phyloP scores from a whole-genome alignment of 2,888 invertebrate species.

The Priapulus caudatus region DNA sequence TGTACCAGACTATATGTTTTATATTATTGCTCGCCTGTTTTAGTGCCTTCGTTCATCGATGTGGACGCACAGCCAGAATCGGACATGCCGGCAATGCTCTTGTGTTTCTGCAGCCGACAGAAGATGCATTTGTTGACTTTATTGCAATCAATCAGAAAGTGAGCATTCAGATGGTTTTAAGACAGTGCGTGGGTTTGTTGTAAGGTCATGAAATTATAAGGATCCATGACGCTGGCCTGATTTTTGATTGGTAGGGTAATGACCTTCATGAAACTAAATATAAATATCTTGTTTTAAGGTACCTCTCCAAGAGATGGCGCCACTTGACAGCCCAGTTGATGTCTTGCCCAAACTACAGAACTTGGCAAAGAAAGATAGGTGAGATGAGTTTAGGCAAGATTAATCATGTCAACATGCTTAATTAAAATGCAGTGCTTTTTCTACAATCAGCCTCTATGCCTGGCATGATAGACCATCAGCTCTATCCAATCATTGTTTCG shows the following conservation, averaged over 20 bases:
- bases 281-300: no score
- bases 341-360: constrained; percentile 47
- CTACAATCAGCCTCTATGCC: no score
- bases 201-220: no score
- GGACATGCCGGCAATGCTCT: constrained; percentile 76
- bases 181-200: no score
- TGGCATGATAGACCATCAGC: no score
- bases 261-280: no score
- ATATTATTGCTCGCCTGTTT: constrained; percentile 6
- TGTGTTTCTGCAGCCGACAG: constrained; percentile 67
- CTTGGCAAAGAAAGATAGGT: constrained; percentile 52
- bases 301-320: constrained; percentile 30
- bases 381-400: no score
- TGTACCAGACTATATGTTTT: constrained; percentile 6
- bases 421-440: no score
- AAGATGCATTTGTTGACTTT: constrained; percentile 80
- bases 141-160: constrained; percentile 81
- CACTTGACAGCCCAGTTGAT: constrained; percentile 23
- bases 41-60: constrained; percentile 76
- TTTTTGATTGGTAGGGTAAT: not conserved
- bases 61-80: constrained; percentile 84
- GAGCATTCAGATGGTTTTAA: no score
- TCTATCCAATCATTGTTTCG: no score
- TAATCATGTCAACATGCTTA: no score
- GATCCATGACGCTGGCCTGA: no score